These are phyloP conservation scores for Apotomis capreana DNA, from an alignment of 2,888 invertebrate species.

Conservation along the genomic window DNA sequence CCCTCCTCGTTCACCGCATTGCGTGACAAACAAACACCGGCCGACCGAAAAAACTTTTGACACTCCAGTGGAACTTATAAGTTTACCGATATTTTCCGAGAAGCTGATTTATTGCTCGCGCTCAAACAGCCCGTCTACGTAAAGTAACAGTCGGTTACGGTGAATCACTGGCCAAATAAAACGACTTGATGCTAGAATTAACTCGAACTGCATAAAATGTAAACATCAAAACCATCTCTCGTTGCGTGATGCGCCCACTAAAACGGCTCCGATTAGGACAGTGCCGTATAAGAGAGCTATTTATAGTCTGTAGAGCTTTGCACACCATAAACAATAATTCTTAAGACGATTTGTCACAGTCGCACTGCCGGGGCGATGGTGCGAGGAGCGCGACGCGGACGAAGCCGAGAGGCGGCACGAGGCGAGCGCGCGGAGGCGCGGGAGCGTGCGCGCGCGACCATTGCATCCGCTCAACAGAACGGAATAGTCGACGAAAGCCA, in stretches of 20 bases:
- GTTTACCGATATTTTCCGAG: conserved; percentile 24
- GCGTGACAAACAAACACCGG: conserved; percentile 18
- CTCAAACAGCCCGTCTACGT: conserved; percentile 51
- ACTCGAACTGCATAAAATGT: conserved; percentile 68
- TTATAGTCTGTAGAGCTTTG: conserved; percentile 65
- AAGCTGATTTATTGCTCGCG: conserved; percentile 7
- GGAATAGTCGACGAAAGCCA: conserved; percentile 68
- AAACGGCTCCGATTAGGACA: conserved; percentile 58
- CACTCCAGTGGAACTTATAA: conserved; percentile 24
- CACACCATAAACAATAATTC: conserved; percentile 73
- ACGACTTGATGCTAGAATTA: conserved; percentile 64
- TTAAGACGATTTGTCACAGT: conserved; percentile 69
- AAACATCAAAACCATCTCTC: conserved; percentile 65
- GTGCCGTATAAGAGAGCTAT: conserved; percentile 59
- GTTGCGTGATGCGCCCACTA: conserved; percentile 66
- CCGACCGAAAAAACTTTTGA: conserved; percentile 19
- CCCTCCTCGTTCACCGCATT: not conserved
- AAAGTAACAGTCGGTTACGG: conserved; percentile 53
- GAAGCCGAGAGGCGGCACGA: conserved; percentile 50
- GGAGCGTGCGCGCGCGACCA: conserved; percentile 75
- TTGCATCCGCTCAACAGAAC: conserved; percentile 76
- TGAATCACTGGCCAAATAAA: conserved; percentile 77
- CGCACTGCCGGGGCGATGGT: conserved; percentile 23
- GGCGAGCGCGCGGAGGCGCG: conserved; percentile 61
- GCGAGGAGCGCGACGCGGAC: conserved; percentile 49